phyloP scores from a whole-genome alignment of 2,888 invertebrate species.

The Aphidoletes aphidimyza region DNA sequence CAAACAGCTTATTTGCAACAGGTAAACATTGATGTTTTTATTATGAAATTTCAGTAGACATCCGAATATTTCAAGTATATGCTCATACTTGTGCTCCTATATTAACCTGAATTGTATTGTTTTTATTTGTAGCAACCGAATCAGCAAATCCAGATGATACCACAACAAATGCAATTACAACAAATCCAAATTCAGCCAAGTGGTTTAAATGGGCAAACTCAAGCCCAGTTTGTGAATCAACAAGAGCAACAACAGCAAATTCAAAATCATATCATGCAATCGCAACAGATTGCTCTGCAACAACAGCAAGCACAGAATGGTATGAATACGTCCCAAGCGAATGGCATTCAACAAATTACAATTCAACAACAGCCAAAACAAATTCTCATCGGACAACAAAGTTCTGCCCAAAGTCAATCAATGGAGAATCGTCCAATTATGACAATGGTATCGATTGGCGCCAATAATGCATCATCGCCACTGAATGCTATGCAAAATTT shows the following conservation, averaged over 20 bases:
- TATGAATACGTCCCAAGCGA: background rate
- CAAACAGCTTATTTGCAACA: slow-evolving; percentile 61
- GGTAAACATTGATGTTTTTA: slow-evolving; percentile 58
- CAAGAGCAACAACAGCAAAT: slow-evolving; percentile 65
- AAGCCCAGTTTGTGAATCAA: slow-evolving; percentile 58
- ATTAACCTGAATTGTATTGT: too few relatives aligned
- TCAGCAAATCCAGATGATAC: slow-evolving; percentile 58
- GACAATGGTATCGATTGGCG: slow-evolving; percentile 60
- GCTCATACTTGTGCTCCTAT: too few relatives aligned
- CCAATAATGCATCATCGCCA: background rate
- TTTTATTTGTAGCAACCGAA: slow-evolving; percentile 40
- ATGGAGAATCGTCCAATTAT: slow-evolving; percentile 57
- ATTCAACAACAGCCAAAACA: slow-evolving; percentile 43
- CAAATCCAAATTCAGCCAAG: slow-evolving; percentile 68
- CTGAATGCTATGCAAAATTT: slow-evolving; percentile 58
- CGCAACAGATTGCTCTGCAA: slow-evolving; percentile 63
- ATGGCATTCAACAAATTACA: slow-evolving; percentile 12
- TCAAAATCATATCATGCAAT: slow-evolving; percentile 62
- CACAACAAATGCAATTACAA: slow-evolving; percentile 66
- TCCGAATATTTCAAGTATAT: too few relatives aligned
- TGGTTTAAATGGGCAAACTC: slow-evolving; percentile 65
- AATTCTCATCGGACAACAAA: slow-evolving; percentile 30
- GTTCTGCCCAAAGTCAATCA: background rate
- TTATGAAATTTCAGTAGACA: background rate
- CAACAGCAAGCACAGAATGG: slow-evolving; percentile 63